Base-by-base conservation (phyloP, 2,888 invertebrate genomes). In the Mythimna albipuncta region DNA sequence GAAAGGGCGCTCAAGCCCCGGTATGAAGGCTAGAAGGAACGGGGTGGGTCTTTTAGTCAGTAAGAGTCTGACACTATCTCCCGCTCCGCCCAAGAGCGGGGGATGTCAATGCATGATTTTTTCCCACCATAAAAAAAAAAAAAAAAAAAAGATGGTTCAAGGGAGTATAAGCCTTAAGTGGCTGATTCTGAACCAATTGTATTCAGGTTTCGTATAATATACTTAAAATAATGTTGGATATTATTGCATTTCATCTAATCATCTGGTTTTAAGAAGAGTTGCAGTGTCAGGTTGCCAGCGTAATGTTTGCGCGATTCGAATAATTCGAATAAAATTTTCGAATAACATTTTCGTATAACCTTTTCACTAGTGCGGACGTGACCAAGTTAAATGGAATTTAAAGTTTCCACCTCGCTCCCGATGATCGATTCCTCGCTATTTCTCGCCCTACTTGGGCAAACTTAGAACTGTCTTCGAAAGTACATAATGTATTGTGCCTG, bases 351-450 rank as follows among this genome's bases (percentile, higher is more conserved):
- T 65, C 75, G 44, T 50, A 41, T 55, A 79, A 52, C 47, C 69
- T 32, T 61, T 63, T 21, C 61, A n/a, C 52, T 26, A 47, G 65
- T 44, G 64, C 66, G 59, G 69, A 72, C 78, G 72, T 75, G 83
- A 72, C 68, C 71, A 85, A 79, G 82, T 87, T 86, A 73, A 86
- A 86, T 79, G 79, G 77, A 81, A 72, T 86, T 75, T 79, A 75
- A 77, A 85, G 83, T 83, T 79, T 72, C 50, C 50, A 67, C 68
- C 64, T 73, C 68, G 71, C 64, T 63, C 55, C 26, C 68, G 62
- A 66, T 78, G 81, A 83, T 78, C 84, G 84, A 85, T 81, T 70
- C 74, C 69, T 64, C 44, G 76, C 76, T 64, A 75, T 81, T 74
- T 72, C 69, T 38, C 41, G 73, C 71, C 64, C 79, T 65, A 75